These are phyloP conservation scores for Myotis myotis DNA, from an alignment of 2,797 vertebrate genomes.

Conservation along the genomic window DNA sequence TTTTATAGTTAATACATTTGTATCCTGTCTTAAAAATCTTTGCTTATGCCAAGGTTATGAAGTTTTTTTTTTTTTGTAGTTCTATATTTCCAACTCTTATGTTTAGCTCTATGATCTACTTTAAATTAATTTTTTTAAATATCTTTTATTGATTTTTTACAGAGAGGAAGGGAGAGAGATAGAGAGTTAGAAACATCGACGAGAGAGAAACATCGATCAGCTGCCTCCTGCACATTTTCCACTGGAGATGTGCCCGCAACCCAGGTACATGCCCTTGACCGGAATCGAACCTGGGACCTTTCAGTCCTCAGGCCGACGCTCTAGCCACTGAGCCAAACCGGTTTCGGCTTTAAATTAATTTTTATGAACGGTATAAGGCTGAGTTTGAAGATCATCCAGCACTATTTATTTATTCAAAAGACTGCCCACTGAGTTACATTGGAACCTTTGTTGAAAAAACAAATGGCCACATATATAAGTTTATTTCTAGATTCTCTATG, in stretches of 20 bases:
- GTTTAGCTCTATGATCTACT: background rate
- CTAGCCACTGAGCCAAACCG: too few species aligned
- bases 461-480: background rate
- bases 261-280: too few species aligned
- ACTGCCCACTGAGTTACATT: background rate
- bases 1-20: constrained; percentile 26
- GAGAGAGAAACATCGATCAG: too few species aligned
- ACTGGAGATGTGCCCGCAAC: too few species aligned
- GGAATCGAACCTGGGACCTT: too few species aligned
- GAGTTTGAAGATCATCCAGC: constrained; percentile 14
- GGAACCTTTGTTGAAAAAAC: constrained; percentile 1
- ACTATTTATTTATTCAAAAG: constrained; percentile 38
- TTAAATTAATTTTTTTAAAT: constrained; percentile 54
- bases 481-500: constrained; percentile 14
- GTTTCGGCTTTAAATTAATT: constrained; percentile 43
- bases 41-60: background rate
- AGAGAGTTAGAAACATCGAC: too few species aligned
- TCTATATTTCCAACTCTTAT: background rate
- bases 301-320: too few species aligned
- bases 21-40: constrained; percentile 15
- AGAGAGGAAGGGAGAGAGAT: too few species aligned
- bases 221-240: too few species aligned
- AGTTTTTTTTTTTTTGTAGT: background rate
- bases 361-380: background rate
- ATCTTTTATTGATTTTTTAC: too few species aligned